phyloP scores from a whole-genome alignment of 2,113 vertebrate genomes.

The Hyla sarda region DNA sequence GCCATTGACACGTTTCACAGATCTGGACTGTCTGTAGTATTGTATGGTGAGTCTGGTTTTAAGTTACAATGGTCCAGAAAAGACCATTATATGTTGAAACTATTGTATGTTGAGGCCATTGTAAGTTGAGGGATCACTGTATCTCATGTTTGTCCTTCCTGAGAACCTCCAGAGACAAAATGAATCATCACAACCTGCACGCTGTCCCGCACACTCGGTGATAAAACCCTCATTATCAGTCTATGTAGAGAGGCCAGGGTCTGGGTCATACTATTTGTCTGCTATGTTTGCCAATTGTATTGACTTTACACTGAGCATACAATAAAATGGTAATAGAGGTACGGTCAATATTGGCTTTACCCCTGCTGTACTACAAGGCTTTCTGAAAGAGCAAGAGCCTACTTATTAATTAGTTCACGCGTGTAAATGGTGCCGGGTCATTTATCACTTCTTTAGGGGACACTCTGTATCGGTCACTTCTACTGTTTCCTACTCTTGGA shows the following conservation, averaged over 20 bases:
- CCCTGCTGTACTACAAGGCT: neutral
- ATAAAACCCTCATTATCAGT: neutral
- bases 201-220: neutral
- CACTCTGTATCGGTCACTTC: neutral
- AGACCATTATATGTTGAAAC: too few species aligned
- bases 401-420: neutral
- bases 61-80: too few species aligned
- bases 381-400: neutral
- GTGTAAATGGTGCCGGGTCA: neutral
- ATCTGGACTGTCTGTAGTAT: too few species aligned
- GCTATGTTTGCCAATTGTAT: conserved; percentile 24
- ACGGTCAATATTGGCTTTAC: conserved; percentile 45
- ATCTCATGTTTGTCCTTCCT: neutral
- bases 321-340: conserved; percentile 39
- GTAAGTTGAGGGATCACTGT: too few species aligned
- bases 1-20: too few species aligned
- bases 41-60: too few species aligned
- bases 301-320: conserved; percentile 33
- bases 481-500: neutral
- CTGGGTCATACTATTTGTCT: conserved; percentile 33
- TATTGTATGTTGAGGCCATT: too few species aligned
- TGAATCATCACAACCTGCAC: too few species aligned
- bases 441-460: neutral
- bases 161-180: neutral
- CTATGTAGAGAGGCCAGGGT: neutral